Percentiles rank a stretch among this genome's conserved stretches.
Evolutionary conservation across 2,797 vertebrate species (phyloP).

Genomic region (Smutsia temminckii): DNA sequence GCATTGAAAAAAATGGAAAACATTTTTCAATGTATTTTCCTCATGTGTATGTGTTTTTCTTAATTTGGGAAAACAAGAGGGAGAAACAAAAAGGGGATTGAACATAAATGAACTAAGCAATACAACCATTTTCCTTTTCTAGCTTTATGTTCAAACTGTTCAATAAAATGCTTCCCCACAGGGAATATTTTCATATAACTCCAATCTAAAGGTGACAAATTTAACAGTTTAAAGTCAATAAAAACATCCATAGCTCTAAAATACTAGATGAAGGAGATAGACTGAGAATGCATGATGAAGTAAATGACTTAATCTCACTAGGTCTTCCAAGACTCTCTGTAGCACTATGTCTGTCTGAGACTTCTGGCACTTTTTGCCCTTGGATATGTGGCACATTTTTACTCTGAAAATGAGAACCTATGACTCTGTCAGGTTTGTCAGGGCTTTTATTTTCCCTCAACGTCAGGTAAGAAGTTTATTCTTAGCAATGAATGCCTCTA

Average conservation of each 20-base stretch:
- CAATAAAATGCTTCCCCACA: constrained; percentile 32
- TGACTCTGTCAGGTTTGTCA: not conserved
- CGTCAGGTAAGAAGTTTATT: constrained; percentile 8
- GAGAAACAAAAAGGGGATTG: not conserved
- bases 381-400: not conserved
- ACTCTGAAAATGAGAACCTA: not conserved
- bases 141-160: constrained; percentile 47
- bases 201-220: constrained; percentile 27
- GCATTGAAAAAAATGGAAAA: not conserved
- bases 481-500: not conserved
- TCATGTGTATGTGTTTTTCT: not conserved
- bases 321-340: not conserved
- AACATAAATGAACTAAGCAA: constrained; percentile 39
- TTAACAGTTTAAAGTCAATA: constrained; percentile 47
- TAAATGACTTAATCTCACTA: not conserved
- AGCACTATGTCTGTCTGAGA: not conserved
- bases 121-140: constrained; percentile 29
- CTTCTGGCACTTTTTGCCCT: not conserved
- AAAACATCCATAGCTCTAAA: not conserved
- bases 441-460: constrained; percentile 29
- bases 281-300: not conserved
- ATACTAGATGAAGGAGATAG: not conserved
- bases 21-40: not conserved
- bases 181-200: constrained; percentile 25
- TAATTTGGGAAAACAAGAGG: not conserved